phyloP scores from a whole-genome alignment of 2,797 vertebrate species.

The Trematomus bernacchii region DNA sequence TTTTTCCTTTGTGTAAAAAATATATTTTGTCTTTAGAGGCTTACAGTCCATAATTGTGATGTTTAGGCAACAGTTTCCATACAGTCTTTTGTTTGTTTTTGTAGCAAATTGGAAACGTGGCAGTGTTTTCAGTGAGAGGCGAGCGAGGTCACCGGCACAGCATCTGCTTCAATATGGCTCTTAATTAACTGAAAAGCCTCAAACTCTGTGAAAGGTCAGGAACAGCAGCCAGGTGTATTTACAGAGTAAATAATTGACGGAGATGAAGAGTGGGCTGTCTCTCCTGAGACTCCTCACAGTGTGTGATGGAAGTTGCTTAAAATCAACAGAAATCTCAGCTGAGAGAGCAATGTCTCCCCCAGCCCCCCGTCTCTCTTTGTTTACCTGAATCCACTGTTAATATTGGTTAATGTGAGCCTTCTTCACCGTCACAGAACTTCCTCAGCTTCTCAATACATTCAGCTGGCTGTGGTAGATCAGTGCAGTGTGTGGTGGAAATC shows the following conservation, averaged over 20 bases:
- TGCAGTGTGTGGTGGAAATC: constrained; percentile 6
- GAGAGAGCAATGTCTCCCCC: constrained; percentile 7
- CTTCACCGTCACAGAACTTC: background rate
- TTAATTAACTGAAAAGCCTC: constrained; percentile 76
- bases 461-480: background rate
- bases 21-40: constrained; percentile 35
- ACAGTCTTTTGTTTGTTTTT: constrained; percentile 62
- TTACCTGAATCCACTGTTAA: constrained; percentile 39
- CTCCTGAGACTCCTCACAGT: constrained; percentile 42
- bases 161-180: constrained; percentile 57
- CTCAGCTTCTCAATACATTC: background rate
- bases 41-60: constrained; percentile 54
- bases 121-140: constrained; percentile 47
- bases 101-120: constrained; percentile 63
- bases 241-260: constrained; percentile 65
- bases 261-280: constrained; percentile 45
- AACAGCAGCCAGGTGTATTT: constrained; percentile 61
- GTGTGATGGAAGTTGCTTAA: constrained; percentile 44
- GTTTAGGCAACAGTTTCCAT: constrained; percentile 35
- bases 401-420: constrained; percentile 35
- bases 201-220: constrained; percentile 60
- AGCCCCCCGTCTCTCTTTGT: constrained; percentile 6
- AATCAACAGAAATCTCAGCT: constrained; percentile 36
- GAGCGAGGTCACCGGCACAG: constrained; percentile 49
- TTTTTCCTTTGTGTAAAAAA: constrained; percentile 29